Evolutionary conservation across 2,797 vertebrate species (phyloP).

Genomic region (Novumbra hubbsi): DNA sequence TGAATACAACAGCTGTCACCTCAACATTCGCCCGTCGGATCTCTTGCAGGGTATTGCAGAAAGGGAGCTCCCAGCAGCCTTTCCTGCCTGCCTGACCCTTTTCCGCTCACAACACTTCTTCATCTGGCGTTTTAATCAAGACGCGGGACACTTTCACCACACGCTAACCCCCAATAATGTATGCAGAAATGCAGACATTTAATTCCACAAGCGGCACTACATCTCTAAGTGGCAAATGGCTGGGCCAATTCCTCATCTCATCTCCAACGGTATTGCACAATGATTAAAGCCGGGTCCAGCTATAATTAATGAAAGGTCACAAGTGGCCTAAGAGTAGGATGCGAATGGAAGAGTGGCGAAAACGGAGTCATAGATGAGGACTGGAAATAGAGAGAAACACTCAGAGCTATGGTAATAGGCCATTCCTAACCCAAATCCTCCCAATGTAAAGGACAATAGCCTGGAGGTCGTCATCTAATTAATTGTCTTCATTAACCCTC

Average conservation of each 20-base stretch:
- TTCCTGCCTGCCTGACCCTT: neutral
- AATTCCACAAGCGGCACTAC: slow-evolving; percentile 63
- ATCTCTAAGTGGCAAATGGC: slow-evolving; percentile 68
- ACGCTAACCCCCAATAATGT: slow-evolving; percentile 55
- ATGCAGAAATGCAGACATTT: slow-evolving; percentile 72
- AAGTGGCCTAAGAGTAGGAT: slow-evolving; percentile 77
- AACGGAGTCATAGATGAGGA: slow-evolving; percentile 70
- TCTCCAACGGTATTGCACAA: slow-evolving; percentile 68
- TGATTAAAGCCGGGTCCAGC: slow-evolving; percentile 75
- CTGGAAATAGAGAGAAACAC: slow-evolving; percentile 71
- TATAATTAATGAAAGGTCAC: slow-evolving; percentile 85
- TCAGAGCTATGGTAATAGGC: slow-evolving; percentile 73
- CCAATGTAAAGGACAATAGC: slow-evolving; percentile 78
- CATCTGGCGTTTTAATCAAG: slow-evolving; percentile 66
- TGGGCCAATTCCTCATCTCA: slow-evolving; percentile 68
- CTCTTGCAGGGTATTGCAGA: slow-evolving; percentile 14
- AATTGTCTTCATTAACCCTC: slow-evolving; percentile 82
- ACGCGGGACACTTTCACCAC: slow-evolving; percentile 56
- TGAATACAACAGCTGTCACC: slow-evolving; percentile 40
- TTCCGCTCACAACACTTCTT: slow-evolving; percentile 44
- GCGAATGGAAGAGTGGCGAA: slow-evolving; percentile 69
- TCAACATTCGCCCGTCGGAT: slow-evolving; percentile 41
- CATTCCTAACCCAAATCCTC: slow-evolving; percentile 76
- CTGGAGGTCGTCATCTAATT: slow-evolving; percentile 77
- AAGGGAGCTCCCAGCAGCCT: neutral